These are phyloP conservation scores for Burhinus bistriatus DNA, from an alignment of 2,113 vertebrate species.

Conservation along the genomic window DNA sequence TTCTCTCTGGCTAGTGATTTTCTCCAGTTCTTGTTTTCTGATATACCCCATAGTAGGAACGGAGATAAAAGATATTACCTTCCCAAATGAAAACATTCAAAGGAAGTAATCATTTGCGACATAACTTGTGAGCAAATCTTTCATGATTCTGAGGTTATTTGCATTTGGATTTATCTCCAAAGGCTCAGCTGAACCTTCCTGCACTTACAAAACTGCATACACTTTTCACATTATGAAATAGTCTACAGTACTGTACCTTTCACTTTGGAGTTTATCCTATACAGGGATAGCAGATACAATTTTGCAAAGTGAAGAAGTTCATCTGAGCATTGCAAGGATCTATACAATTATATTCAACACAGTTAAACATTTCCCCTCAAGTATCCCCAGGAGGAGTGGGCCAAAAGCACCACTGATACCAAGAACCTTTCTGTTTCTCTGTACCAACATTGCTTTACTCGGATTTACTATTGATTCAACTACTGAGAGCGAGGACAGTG, in stretches of 20 bases:
- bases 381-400: not conserved
- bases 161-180: not conserved
- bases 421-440: not conserved
- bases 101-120: not conserved
- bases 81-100: not conserved
- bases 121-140: not conserved
- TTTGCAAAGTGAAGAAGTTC: not conserved
- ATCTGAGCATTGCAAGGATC: not conserved
- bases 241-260: not conserved
- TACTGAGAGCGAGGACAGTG: not conserved
- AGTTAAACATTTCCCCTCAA: not conserved
- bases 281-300: not conserved
- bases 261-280: not conserved
- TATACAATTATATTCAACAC: not conserved
- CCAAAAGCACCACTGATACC: not conserved
- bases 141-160: not conserved
- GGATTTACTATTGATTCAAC: not conserved
- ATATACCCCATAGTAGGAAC: not conserved
- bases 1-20: not conserved
- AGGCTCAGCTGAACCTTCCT: not conserved
- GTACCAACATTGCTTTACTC: not conserved
- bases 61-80: not conserved
- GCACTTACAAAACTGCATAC: not conserved
- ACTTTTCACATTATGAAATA: not conserved
- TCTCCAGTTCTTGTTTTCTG: not conserved